Base-by-base conservation (phyloP, 2,797 vertebrate genomes). In the Garrulus glandarius region DNA sequence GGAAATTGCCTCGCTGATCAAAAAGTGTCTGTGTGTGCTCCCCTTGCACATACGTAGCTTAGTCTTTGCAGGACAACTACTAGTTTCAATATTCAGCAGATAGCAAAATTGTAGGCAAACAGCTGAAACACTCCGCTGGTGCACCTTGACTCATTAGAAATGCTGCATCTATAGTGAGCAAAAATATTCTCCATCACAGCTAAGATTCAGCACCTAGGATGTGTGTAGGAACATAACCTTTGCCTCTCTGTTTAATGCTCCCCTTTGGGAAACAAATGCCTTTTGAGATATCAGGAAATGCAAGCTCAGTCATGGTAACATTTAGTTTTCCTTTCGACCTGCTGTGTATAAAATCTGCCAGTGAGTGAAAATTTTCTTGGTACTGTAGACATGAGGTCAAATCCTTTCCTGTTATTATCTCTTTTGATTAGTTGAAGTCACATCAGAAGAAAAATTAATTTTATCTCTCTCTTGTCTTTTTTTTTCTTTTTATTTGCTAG, bases 1-100 rank as follows among this genome's bases (percentile, higher is more conserved):
- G 85, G 85, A 96, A 95, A 91, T 78, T 91, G 84, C 92, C 87
- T 92, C 29, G 22, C 84, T 75, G 91, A 95, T 94, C 84, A 95
- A 77, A 95, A 94, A 56, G 82, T 84, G 57, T 64, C 64, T 94
- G 49, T 91, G 43, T 95, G 50, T 49, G 72, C 39, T 89, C 55
- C 75, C 34, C 47, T 86, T 81, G 56, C 85, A 61, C 56, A 52
- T 69, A 81, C 16, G 74, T 81, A 78, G 29, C 36, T 8, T 26
- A 80, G 55, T 57, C 50, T 65, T 91, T 88, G 67, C 83, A 81
- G 84, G 70, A 69, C 84, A 74, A 7, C 78, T 74, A 18, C 6
- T 21, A 72, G 55, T 67, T 86, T 82, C 36, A 91, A 76, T 72
- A 64, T 78, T 75, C 32, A 81, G 80, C 56, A 81, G 56, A 34